Percentiles rank a stretch among this genome's conserved stretches.
Conservation (phyloP, 2,113 vertebrate species). For the Actenoides lindsayi region DNA sequence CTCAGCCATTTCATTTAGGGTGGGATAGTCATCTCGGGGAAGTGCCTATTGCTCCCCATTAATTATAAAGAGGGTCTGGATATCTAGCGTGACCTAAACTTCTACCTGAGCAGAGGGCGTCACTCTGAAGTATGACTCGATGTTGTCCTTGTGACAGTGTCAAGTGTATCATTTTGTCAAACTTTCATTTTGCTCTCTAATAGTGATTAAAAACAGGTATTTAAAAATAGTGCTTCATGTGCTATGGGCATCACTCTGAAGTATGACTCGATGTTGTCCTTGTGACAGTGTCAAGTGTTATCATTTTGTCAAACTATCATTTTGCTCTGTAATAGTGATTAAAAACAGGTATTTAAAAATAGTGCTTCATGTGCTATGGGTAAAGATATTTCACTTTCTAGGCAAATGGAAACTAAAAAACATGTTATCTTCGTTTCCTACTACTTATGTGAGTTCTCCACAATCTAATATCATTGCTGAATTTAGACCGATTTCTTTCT, state of each 20-base stretch:
- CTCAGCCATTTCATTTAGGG: fast-evolving
- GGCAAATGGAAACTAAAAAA: not conserved
- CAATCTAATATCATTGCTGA: not conserved
- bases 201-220: no score
- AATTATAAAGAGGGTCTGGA: not conserved
- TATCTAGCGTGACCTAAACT: not conserved
- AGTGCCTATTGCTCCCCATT: fast-evolving
- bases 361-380: not conserved
- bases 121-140: not conserved
- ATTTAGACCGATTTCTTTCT: not conserved
- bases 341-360: not conserved
- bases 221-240: no score
- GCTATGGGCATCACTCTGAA: no score
- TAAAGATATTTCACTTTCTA: not conserved
- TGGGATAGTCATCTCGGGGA: not conserved
- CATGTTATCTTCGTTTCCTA: not conserved
- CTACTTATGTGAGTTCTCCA: not conserved
- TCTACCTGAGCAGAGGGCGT: fast-evolving
- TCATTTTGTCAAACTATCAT: no score
- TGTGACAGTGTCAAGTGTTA: no score
- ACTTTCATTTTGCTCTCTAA: no score
- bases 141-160: not conserved
- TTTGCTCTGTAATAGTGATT: not conserved
- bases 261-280: no score
- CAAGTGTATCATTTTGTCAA: not conserved